Percentiles rank a stretch among this genome's conserved stretches.
Evolutionary conservation across 2,113 vertebrate genomes (phyloP).

Genomic region (Muntiacus reevesi): DNA sequence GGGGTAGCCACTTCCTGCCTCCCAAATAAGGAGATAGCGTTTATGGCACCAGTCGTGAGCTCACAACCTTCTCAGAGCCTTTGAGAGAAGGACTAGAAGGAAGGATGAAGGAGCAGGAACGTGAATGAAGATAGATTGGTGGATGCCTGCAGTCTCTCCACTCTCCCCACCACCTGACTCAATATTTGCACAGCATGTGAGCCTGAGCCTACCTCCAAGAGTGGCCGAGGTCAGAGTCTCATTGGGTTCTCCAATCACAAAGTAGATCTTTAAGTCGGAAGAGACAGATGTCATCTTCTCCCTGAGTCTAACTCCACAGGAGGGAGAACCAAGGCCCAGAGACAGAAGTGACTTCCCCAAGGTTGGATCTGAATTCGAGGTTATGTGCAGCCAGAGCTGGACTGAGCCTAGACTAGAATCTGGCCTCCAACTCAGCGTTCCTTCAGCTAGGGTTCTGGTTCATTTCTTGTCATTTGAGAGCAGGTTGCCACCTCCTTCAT

Average conservation of each 20-base stretch:
- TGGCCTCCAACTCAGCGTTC: neutral
- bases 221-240: neutral
- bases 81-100: neutral
- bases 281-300: neutral
- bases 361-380: neutral
- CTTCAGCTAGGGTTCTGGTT: neutral
- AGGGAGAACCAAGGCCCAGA: neutral
- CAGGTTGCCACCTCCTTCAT: neutral
- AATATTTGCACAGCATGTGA: accelerated
- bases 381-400: neutral
- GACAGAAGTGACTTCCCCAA: neutral
- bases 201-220: neutral
- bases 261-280: neutral
- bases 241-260: neutral
- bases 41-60: constrained; percentile 47
- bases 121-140: neutral
- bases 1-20: constrained; percentile 52
- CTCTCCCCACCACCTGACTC: accelerated
- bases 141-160: neutral
- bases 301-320: neutral
- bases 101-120: neutral
- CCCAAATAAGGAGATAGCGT: constrained; percentile 69
- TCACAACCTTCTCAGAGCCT: constrained; percentile 7
- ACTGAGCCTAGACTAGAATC: neutral
- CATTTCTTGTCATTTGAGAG: neutral